phyloP scores from a whole-genome alignment of 2,888 invertebrate species.

The Volucella zonaria region DNA sequence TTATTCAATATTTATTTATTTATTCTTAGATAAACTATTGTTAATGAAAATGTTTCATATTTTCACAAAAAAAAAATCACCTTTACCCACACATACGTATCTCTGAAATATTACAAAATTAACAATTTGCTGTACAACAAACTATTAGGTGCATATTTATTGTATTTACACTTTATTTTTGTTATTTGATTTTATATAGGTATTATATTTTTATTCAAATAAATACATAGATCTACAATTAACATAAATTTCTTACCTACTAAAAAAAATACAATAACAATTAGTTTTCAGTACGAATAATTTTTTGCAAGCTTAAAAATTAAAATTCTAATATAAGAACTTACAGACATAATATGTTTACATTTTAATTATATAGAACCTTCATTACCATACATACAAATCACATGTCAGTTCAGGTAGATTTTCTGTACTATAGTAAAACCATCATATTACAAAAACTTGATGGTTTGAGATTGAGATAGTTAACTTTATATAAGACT shows the following conservation, averaged over 20 bases:
- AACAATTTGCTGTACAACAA: background rate
- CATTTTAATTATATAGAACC: background rate
- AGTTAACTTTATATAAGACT: too few relatives aligned
- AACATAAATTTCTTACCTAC: slow-evolving; percentile 11
- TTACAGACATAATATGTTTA: background rate
- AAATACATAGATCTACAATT: slow-evolving; percentile 17
- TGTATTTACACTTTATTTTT: slow-evolving; percentile 17
- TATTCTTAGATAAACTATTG: too few relatives aligned
- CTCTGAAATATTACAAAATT: too few relatives aligned
- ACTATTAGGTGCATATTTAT: slow-evolving; percentile 11
- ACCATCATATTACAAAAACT: too few relatives aligned
- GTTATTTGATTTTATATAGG: background rate
- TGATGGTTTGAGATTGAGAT: too few relatives aligned
- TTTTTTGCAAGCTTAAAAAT: background rate
- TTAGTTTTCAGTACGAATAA: background rate
- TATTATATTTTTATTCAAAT: background rate
- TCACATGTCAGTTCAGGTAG: too few relatives aligned
- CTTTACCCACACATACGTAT: too few relatives aligned
- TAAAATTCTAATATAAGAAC: background rate
- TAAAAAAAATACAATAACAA: background rate
- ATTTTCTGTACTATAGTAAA: too few relatives aligned
- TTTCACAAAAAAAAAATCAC: too few relatives aligned
- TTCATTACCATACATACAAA: too few relatives aligned
- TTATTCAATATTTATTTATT: too few relatives aligned
- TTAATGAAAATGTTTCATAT: too few relatives aligned